Evolutionary conservation across 2,888 invertebrate genomes (phyloP), one percentile per base, ranked within the genome.

Genomic region (Phalera bucephala): DNA sequence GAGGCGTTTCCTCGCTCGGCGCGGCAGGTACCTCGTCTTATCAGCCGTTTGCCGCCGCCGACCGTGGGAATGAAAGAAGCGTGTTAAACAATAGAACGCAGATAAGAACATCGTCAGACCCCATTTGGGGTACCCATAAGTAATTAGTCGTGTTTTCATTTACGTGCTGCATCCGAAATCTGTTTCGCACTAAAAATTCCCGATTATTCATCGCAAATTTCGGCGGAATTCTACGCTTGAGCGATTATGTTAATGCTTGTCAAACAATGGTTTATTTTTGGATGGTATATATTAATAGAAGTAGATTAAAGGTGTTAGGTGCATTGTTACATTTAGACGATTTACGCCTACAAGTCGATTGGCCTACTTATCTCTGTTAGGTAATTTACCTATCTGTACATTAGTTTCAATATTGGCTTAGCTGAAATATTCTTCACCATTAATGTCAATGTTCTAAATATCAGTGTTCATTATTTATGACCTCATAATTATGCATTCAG

Each of bases 31-130:
- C 56, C 49, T 40, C 57, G 69, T 72, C 73, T 86, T 88, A 88
- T 88, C 89, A 84, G 77, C 56, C 46, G 63, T 41, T 56, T 53
- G 57, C 47, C 67, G 70, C 62, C 71, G 56, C 47, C 76, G 77
- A 81, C 76, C 89, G 89, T 88, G 88, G 89, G 88, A 89, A 87
- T 80, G 72, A 87, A 84, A 81, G 80, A 82, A 78, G 73, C 80
- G 76, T 76, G 84, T 89, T 85, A 86, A 88, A 88, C 88, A 88
- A 88, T 89, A 77, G 83, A 72, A 58, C 33, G 43, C 59, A 88
- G 89, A 88, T 88, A 88, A 88, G 78, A 79, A 53, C 75, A 68
- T 70, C 74, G 79, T 71, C 82, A 79, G 81, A 77, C 78, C 77
- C 76, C 81, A 79, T 84, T 87, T 79, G 74, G 82, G 80, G 79